A percentile compares a stretch with the other conserved stretches of the same genome.
Evolutionary conservation across 2,797 vertebrate species (phyloP).

Genomic region (Sebastes matsubarae): DNA sequence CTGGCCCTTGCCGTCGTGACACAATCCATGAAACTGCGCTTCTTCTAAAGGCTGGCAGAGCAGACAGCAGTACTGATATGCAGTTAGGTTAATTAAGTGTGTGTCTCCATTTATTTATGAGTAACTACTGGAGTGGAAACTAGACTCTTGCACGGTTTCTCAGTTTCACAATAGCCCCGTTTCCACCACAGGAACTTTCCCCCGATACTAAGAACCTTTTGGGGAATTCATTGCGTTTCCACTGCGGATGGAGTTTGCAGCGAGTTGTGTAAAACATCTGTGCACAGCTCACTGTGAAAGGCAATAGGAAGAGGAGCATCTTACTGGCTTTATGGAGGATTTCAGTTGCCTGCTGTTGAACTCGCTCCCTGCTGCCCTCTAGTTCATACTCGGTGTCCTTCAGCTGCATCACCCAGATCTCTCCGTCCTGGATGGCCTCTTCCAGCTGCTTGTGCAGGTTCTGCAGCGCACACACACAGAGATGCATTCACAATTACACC

Average conservation of each 20-base stretch:
- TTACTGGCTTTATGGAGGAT: slow-evolving; percentile 97
- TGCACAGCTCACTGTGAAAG: background rate
- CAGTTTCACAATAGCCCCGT: too few relatives aligned
- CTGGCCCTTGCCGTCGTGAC: too few relatives aligned
- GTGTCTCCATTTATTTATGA: too few relatives aligned
- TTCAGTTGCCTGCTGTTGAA: slow-evolving; percentile 96
- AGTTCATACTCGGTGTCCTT: slow-evolving; percentile 97
- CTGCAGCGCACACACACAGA: slow-evolving; percentile 67
- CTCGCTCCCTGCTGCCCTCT: slow-evolving; percentile 90
- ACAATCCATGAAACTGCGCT: too few relatives aligned
- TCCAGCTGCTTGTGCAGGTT: slow-evolving; percentile 97
- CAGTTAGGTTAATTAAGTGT: too few relatives aligned
- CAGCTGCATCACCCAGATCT: slow-evolving; percentile 94
- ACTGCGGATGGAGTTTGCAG: too few relatives aligned
- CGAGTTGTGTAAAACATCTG: background rate
- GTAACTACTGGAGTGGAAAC: too few relatives aligned
- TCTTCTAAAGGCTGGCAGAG: too few relatives aligned
- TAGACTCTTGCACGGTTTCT: accelerated
- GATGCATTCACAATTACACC: background rate
- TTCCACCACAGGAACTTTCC: too few relatives aligned
- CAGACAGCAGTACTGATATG: too few relatives aligned
- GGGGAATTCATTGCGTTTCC: too few relatives aligned
- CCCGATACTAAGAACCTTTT: too few relatives aligned
- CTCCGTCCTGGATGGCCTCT: slow-evolving; percentile 93
- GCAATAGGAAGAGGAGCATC: slow-evolving; percentile 21